These are phyloP conservation scores for Brachystomella parvula DNA, from an alignment of 1,140 invertebrate genomes.

Conservation along the genomic window DNA sequence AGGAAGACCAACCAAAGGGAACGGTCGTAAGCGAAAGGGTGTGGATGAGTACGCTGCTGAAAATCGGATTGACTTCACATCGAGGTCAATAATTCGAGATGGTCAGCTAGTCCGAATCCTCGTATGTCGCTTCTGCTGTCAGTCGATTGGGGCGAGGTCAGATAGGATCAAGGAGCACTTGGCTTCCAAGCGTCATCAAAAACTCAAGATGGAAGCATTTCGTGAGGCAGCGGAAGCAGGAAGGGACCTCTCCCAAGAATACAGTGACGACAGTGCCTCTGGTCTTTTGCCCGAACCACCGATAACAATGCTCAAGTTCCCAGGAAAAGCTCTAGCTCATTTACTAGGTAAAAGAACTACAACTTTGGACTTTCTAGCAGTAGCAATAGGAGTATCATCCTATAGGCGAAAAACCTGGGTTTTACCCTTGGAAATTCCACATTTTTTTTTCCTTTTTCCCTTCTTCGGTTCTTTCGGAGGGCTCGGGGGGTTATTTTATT, in stretches of 20 bases:
- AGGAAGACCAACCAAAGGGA: constrained; percentile 37
- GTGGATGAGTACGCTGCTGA: constrained; percentile 38
- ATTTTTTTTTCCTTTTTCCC: neutral
- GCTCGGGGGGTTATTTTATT: neutral
- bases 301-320: constrained; percentile 39
- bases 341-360: constrained; percentile 31
- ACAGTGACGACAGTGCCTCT: constrained; percentile 34
- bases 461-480: neutral
- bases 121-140: constrained; percentile 38
- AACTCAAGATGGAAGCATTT: constrained; percentile 38
- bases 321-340: constrained; percentile 38
- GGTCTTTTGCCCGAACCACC: constrained; percentile 37
- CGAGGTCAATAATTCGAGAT: constrained; percentile 37
- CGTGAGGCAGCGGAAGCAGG: constrained; percentile 37
- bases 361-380: no score
- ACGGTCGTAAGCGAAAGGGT: constrained; percentile 37
- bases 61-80: constrained; percentile 38
- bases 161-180: constrained; percentile 38
- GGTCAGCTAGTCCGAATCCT: constrained; percentile 37
- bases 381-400: no score
- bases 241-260: constrained; percentile 35
- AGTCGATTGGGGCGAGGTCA: constrained; percentile 35
- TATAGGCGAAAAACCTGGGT: no score
- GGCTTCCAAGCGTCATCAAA: constrained; percentile 37
- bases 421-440: neutral